Evolutionary conservation across 2,797 vertebrate species (phyloP).

Genomic region (Tachyglossus aculeatus): DNA sequence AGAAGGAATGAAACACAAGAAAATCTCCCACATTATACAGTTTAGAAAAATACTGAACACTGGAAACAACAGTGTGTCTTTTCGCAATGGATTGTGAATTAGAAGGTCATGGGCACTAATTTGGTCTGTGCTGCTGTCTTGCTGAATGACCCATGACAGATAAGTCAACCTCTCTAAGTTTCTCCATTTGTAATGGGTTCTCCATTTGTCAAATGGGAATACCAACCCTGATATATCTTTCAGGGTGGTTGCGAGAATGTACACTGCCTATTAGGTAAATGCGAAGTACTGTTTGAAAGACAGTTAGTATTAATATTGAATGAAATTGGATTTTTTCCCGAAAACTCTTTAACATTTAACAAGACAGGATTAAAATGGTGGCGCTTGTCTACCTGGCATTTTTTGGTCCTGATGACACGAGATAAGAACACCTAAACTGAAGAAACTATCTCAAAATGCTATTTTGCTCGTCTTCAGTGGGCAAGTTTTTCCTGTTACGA

Average conservation of each 20-base stretch:
- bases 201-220: too few species aligned
- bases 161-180: too few species aligned
- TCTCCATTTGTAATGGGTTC: too few species aligned
- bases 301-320: conserved; percentile 13
- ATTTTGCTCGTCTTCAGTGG: background rate
- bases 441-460: background rate
- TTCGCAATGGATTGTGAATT: background rate
- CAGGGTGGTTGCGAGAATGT: too few species aligned
- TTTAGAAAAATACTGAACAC: background rate
- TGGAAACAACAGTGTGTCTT: too few species aligned
- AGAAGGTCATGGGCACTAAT: conserved; percentile 9
- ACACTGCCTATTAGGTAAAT: too few species aligned
- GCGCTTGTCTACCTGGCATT: background rate
- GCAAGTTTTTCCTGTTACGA: background rate
- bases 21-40: conserved; percentile 9
- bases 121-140: too few species aligned
- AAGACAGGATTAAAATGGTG: background rate
- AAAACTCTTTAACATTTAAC: background rate
- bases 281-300: too few species aligned
- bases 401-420: background rate
- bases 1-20: background rate
- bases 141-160: too few species aligned
- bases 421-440: background rate
- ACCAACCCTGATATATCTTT: too few species aligned
- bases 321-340: background rate